Percentiles rank a stretch among this genome's conserved stretches.
phyloP scores from a whole-genome alignment of 1,140 invertebrate genomes.

The Elysia chlorotica region DNA sequence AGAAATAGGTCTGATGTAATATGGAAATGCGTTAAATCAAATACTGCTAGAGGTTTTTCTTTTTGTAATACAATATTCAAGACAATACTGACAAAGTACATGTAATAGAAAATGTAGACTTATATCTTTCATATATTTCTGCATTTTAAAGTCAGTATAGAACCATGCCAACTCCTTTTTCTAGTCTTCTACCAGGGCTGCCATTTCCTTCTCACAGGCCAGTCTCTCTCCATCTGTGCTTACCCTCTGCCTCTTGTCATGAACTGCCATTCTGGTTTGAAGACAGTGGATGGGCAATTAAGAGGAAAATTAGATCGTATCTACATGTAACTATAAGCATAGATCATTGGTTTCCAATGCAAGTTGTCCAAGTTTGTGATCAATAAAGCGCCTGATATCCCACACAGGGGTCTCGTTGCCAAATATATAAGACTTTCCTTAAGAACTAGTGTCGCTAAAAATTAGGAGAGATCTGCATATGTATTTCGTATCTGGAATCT shows the following conservation, averaged over 20 bases:
- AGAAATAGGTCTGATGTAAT: not conserved
- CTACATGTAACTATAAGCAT: too few species aligned
- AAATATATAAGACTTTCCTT: too few species aligned
- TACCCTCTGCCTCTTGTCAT: slow-evolving; percentile 14
- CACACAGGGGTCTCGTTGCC: too few species aligned
- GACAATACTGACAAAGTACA: not conserved
- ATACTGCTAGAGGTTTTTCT: not conserved
- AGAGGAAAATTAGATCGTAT: too few species aligned
- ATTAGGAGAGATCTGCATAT: too few species aligned
- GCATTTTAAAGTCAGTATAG: too few species aligned
- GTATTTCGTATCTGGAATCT: too few species aligned
- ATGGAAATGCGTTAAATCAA: not conserved
- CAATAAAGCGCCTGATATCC: too few species aligned
- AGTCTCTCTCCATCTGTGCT: slow-evolving; percentile 15
- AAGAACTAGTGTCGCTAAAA: too few species aligned
- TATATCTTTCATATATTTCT: not conserved
- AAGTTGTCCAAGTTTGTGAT: too few species aligned
- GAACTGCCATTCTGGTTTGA: slow-evolving; percentile 3
- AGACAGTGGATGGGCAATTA: not conserved
- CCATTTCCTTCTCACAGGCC: slow-evolving; percentile 19
- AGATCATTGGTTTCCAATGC: too few species aligned
- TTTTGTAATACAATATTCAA: not conserved
- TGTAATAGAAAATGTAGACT: not conserved
- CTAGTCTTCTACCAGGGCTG: slow-evolving; percentile 5
- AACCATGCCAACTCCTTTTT: not conserved